phyloP scores from a whole-genome alignment of 2,797 vertebrate genomes.

The Oreochromis grahami region DNA sequence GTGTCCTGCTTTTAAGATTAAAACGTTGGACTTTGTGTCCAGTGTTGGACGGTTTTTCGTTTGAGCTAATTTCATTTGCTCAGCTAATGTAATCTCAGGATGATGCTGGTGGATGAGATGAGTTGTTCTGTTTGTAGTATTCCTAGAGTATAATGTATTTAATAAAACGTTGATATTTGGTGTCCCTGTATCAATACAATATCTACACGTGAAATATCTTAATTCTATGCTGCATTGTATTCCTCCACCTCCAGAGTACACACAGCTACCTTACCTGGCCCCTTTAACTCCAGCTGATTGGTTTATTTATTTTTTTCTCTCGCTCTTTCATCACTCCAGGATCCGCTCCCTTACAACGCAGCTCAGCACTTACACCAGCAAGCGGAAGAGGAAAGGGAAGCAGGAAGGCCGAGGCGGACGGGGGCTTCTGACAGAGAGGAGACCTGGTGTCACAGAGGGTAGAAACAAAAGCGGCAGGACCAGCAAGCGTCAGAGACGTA shows the following conservation, averaged over 20 bases:
- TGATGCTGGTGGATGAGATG: neutral
- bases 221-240: neutral
- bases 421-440: conserved; percentile 54
- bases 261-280: neutral
- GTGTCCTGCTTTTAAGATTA: neutral
- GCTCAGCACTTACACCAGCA: conserved; percentile 76
- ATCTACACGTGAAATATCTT: neutral
- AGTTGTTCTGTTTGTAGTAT: neutral
- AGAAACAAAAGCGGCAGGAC: conserved; percentile 75
- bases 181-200: neutral
- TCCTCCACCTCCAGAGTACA: neutral
- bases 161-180: neutral
- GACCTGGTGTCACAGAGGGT: conserved; percentile 45
- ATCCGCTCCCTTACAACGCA: conserved; percentile 76
- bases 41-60: neutral
- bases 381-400: conserved; percentile 72
- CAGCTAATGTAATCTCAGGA: neutral
- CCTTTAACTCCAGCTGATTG: neutral
- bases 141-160: neutral
- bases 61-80: neutral
- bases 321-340: conserved; percentile 34
- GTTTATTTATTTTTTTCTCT: neutral
- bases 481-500: conserved; percentile 83
- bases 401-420: conserved; percentile 55
- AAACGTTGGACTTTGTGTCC: neutral